phyloP scores from a whole-genome alignment of 2,797 vertebrate genomes.

The Danio choprae region DNA sequence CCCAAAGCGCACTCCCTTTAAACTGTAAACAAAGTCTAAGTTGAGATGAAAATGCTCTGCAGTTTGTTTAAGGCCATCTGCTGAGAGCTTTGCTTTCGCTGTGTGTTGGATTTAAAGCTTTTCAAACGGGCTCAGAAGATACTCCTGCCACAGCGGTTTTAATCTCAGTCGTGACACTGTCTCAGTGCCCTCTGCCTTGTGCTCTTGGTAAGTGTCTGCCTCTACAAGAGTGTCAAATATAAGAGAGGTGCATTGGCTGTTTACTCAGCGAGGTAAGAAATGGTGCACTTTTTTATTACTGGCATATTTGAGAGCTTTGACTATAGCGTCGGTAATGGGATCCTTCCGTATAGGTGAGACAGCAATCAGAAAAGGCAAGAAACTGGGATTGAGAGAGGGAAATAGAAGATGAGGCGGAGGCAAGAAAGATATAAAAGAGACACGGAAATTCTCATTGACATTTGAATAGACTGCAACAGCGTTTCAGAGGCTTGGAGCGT shows the following conservation, averaged over 20 bases:
- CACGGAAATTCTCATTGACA: slow-evolving; percentile 51
- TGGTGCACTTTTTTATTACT: slow-evolving; percentile 45
- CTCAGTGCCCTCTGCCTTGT: background rate
- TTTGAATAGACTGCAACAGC: slow-evolving; percentile 52
- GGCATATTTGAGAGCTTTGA: slow-evolving; percentile 35
- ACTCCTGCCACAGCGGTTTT: slow-evolving; percentile 43
- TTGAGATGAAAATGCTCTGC: slow-evolving; percentile 43
- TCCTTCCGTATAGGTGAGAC: slow-evolving; percentile 26
- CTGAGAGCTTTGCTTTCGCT: slow-evolving; percentile 40
- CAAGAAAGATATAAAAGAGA: slow-evolving; percentile 17
- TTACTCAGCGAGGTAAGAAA: slow-evolving; percentile 65
- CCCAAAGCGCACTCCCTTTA: slow-evolving; percentile 5
- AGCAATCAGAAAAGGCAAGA: slow-evolving; percentile 31
- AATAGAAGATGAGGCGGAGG: slow-evolving; percentile 9
- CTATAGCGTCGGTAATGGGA: slow-evolving; percentile 59
- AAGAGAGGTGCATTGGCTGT: slow-evolving; percentile 39
- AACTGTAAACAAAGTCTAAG: slow-evolving; percentile 43
- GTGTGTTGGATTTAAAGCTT: slow-evolving; percentile 49
- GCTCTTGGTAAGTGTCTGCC: slow-evolving; percentile 1
- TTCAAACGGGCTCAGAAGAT: slow-evolving; percentile 48
- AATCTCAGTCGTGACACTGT: slow-evolving; percentile 42
- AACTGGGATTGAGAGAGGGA: slow-evolving; percentile 22
- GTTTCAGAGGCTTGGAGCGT: slow-evolving; percentile 67
- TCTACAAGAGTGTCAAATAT: slow-evolving; percentile 38
- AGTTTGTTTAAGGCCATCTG: slow-evolving; percentile 46